These are phyloP conservation scores for Probosciger aterrimus DNA, from an alignment of 2,113 vertebrate genomes.

Conservation along the genomic window DNA sequence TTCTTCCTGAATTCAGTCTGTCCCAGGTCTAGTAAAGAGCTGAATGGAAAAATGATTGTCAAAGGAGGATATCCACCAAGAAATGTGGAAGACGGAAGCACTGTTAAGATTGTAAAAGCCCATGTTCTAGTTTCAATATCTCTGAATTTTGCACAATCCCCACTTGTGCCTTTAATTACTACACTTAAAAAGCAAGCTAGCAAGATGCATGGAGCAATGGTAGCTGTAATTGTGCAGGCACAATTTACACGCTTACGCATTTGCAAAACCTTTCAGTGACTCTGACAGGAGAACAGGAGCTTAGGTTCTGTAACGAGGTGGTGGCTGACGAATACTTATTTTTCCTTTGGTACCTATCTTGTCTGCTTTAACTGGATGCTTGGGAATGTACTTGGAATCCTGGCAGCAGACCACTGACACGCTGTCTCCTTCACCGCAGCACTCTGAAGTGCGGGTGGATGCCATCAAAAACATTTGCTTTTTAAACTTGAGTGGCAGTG, in stretches of 20 bases:
- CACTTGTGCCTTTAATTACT: neutral
- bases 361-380: slow-evolving; percentile 17
- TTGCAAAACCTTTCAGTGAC: neutral
- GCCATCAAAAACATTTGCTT: neutral
- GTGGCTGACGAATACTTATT: neutral
- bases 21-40: neutral
- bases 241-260: neutral
- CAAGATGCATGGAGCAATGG: neutral
- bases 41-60: neutral
- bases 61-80: neutral
- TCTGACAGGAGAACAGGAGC: neutral
- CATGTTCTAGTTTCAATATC: neutral
- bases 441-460: neutral
- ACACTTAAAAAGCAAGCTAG: neutral
- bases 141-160: neutral
- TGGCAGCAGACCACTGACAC: neutral
- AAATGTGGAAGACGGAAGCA: neutral
- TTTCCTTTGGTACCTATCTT: slow-evolving; percentile 12
- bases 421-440: fast-evolving
- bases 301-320: neutral
- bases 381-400: neutral
- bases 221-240: neutral
- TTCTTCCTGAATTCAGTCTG: neutral
- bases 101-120: neutral
- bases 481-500: neutral